Percentiles rank a stretch among this genome's conserved stretches.
These are phyloP conservation scores for Ceriagrion tenellum DNA, from an alignment of 2,888 invertebrate species.

Conservation along the genomic window DNA sequence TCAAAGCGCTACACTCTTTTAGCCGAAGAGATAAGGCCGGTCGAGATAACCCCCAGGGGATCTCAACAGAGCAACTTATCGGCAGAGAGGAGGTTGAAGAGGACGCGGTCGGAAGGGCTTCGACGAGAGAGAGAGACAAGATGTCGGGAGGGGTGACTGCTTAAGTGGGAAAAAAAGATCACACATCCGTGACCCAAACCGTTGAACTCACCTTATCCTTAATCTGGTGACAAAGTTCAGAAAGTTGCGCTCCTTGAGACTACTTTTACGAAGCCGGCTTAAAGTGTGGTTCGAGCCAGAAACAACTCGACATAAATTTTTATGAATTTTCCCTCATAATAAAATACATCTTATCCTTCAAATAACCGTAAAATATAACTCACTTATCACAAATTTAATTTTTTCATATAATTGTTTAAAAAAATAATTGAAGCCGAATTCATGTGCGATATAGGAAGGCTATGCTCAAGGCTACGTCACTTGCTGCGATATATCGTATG, in stretches of 20 bases:
- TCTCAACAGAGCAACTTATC: background rate
- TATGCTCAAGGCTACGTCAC: too few species aligned
- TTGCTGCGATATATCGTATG: too few species aligned
- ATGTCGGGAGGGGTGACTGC: background rate
- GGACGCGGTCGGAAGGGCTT: background rate
- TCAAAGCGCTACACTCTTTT: background rate
- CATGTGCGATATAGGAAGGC: too few species aligned
- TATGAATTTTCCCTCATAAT: too few species aligned
- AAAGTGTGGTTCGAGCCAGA: too few species aligned
- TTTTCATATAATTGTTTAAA: too few species aligned
- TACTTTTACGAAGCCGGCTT: background rate
- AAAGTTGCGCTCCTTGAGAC: background rate
- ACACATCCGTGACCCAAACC: background rate
- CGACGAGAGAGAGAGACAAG: background rate
- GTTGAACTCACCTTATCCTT: slow-evolving; percentile 18
- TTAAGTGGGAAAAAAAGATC: background rate
- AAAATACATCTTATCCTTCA: too few species aligned
- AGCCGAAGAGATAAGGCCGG: background rate
- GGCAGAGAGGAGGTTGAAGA: background rate
- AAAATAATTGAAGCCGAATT: too few species aligned
- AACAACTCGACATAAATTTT: too few species aligned
- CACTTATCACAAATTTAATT: too few species aligned
- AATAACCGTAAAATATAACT: too few species aligned
- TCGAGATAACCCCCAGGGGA: background rate
- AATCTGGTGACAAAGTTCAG: slow-evolving; percentile 25